phyloP scores from a whole-genome alignment of 2,888 invertebrate genomes.

The Corbicula japonica region DNA sequence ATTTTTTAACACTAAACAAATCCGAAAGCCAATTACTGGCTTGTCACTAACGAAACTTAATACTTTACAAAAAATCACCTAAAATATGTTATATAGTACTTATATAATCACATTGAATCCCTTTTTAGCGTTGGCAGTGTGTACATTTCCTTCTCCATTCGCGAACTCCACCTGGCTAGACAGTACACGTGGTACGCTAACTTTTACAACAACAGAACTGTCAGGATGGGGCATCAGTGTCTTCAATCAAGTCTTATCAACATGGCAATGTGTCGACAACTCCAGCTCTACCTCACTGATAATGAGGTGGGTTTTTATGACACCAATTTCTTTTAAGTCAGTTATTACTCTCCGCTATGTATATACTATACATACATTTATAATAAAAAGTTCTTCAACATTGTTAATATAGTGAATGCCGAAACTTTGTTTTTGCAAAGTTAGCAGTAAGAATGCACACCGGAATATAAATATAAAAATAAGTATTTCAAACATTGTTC shows the following conservation, averaged over 20 bases:
- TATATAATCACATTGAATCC: background rate
- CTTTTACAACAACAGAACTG: constrained; percentile 44
- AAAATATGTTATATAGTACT: background rate
- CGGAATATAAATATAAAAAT: too few species aligned
- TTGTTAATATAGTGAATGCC: too few species aligned
- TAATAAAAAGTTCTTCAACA: too few species aligned
- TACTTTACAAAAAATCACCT: background rate
- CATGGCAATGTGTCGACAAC: constrained; percentile 51
- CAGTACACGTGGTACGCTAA: constrained; percentile 46
- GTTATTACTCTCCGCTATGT: background rate
- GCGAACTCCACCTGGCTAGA: constrained; percentile 53
- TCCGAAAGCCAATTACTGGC: too few species aligned
- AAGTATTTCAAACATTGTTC: too few species aligned
- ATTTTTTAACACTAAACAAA: background rate
- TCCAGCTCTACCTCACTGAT: constrained; percentile 29
- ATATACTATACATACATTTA: background rate
- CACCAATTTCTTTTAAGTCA: background rate
- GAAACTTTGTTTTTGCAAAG: too few species aligned
- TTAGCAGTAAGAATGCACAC: too few species aligned
- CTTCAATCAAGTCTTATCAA: constrained; percentile 5
- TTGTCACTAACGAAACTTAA: too few species aligned
- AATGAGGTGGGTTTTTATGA: constrained; percentile 38
- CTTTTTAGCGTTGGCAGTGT: constrained; percentile 37
- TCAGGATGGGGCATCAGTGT: constrained; percentile 32
- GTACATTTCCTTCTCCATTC: constrained; percentile 47